Evolutionary conservation across 2,113 vertebrate genomes (phyloP).

Genomic region (Herpailurus yagouaroundi): DNA sequence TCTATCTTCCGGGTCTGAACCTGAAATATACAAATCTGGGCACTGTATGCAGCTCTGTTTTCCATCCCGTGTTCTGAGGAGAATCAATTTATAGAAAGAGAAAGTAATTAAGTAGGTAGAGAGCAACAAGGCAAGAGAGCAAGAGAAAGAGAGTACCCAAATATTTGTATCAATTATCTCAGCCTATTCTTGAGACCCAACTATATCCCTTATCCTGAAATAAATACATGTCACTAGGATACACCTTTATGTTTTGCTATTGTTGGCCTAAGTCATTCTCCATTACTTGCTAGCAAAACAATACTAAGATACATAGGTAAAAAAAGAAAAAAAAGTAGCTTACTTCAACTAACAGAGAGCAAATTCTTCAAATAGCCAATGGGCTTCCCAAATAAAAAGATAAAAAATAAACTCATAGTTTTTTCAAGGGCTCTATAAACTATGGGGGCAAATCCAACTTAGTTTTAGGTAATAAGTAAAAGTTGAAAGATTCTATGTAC

Average conservation of each 20-base stretch:
- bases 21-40: not conserved
- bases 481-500: not conserved
- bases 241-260: not conserved
- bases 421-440: not conserved
- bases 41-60: not conserved
- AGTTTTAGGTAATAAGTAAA: not conserved
- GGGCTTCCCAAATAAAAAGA: not conserved
- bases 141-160: not conserved
- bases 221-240: not conserved
- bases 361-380: conserved; percentile 1
- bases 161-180: not conserved
- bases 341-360: not conserved
- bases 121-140: not conserved
- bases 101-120: not conserved
- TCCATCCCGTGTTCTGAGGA: not conserved
- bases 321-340: not conserved
- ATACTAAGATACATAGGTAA: not conserved
- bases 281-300: not conserved
- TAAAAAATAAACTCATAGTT: not conserved
- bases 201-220: not conserved
- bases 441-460: not conserved
- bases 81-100: not conserved
- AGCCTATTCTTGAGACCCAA: not conserved
- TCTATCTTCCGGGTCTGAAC: not conserved
- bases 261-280: not conserved